These are phyloP conservation scores for Cyclina sinensis DNA, from an alignment of 1,140 invertebrate genomes.

Conservation along the genomic window DNA sequence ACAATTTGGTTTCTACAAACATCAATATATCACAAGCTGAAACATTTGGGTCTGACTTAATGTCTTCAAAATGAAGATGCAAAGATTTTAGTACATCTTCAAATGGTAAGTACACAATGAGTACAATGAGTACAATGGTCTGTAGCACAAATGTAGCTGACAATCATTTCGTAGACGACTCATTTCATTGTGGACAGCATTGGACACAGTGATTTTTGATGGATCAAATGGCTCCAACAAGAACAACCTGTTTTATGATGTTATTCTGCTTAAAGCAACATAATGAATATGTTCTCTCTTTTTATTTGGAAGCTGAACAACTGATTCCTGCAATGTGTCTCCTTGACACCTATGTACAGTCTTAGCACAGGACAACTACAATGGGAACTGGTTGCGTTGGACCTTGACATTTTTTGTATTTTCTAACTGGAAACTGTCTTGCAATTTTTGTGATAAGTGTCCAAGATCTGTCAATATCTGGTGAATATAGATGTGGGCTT, in stretches of 20 bases:
- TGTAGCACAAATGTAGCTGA: constrained; percentile 25
- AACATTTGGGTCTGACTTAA: neutral
- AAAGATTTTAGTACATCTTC: neutral
- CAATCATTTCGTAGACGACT: constrained; percentile 8
- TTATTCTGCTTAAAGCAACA: constrained; percentile 31
- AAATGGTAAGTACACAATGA: neutral
- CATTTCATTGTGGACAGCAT: constrained; percentile 10
- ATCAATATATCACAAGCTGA: neutral
- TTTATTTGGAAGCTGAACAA: constrained; percentile 26
- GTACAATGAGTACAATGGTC: constrained; percentile 42
- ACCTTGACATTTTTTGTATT: constrained; percentile 19
- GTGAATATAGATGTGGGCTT: neutral
- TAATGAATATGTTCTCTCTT: constrained; percentile 26
- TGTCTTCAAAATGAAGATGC: constrained; percentile 1
- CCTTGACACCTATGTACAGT: constrained; percentile 46
- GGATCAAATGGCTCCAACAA: constrained; percentile 35
- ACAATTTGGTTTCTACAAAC: neutral
- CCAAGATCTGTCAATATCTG: constrained; percentile 21
- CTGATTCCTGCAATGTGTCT: neutral
- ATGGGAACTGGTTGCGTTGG: constrained; percentile 31
- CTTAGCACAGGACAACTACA: constrained; percentile 15
- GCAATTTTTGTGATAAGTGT: constrained; percentile 25
- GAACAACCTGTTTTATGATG: neutral
- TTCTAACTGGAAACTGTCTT: constrained; percentile 24
- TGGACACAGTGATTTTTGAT: constrained; percentile 39